These are phyloP conservation scores for Nannoperca australis DNA, from an alignment of 2,797 vertebrate species.

Conservation along the genomic window DNA sequence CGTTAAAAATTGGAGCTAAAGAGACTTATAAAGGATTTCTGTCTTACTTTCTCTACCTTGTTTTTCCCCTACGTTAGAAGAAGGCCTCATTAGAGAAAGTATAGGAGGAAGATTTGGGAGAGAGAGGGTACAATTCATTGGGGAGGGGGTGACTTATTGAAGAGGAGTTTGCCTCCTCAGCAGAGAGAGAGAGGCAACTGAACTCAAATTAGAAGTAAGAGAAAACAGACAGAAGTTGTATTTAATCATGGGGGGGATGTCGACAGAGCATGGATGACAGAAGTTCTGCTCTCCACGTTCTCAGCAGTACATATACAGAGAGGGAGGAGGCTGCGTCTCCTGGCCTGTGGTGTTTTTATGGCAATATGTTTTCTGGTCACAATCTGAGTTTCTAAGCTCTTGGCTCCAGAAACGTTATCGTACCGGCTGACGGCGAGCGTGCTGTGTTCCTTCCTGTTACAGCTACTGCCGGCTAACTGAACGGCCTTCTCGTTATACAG, in stretches of 20 bases:
- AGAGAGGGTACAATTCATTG: background rate
- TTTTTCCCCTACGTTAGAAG: background rate
- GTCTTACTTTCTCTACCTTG: background rate
- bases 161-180: conserved; percentile 1
- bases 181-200: background rate
- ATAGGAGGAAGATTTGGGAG: background rate
- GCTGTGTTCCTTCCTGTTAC: background rate
- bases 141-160: conserved; percentile 1
- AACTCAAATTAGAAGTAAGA: background rate
- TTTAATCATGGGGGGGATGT: background rate
- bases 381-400: background rate
- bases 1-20: background rate
- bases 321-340: background rate
- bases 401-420: background rate
- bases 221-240: conserved; percentile 3
- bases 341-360: background rate
- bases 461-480: background rate
- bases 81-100: conserved; percentile 23
- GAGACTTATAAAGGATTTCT: conserved; percentile 1
- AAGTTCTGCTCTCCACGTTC: background rate
- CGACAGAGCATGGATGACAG: background rate
- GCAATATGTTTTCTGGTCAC: background rate
- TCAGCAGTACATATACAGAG: background rate
- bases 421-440: background rate
- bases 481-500: background rate